These are phyloP conservation scores for Leptosomus discolor DNA, from an alignment of 2,113 vertebrate genomes.

Conservation along the genomic window DNA sequence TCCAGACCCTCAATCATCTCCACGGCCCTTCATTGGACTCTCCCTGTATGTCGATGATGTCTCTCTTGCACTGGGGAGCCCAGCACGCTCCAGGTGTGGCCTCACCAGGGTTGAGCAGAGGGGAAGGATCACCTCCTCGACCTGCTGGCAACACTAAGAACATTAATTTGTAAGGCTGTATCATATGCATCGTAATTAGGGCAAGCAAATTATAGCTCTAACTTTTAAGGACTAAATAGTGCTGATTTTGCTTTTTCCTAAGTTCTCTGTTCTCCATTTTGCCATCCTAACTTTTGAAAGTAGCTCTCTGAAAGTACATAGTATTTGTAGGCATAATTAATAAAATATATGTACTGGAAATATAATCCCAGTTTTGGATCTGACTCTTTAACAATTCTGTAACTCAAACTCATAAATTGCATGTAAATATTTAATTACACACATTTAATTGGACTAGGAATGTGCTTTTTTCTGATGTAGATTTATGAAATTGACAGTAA, in stretches of 20 bases:
- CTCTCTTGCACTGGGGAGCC: not conserved
- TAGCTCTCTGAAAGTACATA: not conserved
- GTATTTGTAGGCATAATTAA: not conserved
- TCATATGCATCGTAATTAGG: not conserved
- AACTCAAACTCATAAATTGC: not conserved
- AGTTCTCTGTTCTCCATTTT: not conserved
- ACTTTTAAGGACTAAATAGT: not conserved
- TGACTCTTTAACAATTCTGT: constrained; percentile 22
- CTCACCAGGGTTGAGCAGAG: not conserved
- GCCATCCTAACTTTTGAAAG: not conserved
- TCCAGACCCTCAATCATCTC: not conserved
- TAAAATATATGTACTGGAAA: constrained; percentile 8
- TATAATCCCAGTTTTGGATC: not conserved
- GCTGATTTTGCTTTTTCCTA: not conserved
- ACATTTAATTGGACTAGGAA: not conserved
- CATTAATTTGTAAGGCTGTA: not conserved
- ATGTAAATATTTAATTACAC: constrained; percentile 41
- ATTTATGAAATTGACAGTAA: not conserved
- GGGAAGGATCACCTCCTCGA: not conserved
- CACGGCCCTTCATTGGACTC: not conserved
- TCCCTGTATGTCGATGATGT: not conserved
- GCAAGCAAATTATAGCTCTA: not conserved
- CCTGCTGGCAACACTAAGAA: not conserved
- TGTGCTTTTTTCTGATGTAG: not conserved
- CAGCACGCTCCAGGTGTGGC: not conserved